Evolutionary conservation across 2,888 invertebrate species (phyloP).

Genomic region (Ctena decussata): DNA sequence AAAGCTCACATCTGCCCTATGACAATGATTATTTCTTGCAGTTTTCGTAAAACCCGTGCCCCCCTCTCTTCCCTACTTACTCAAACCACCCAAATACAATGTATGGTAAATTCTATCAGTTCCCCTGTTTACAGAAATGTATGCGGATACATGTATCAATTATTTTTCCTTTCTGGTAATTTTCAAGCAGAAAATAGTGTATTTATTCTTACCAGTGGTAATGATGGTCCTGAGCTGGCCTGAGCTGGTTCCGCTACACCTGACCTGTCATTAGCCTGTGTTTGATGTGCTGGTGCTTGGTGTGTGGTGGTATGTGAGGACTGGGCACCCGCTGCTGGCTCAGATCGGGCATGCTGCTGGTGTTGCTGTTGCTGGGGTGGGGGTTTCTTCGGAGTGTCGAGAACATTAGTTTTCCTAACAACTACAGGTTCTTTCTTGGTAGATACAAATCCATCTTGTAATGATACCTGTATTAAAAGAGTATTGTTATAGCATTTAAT

Average conservation of each 20-base stretch:
- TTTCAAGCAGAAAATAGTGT: too few relatives aligned
- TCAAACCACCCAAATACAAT: too few relatives aligned
- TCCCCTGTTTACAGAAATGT: too few relatives aligned
- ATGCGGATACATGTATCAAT: too few relatives aligned
- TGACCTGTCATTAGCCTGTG: background rate
- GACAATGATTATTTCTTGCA: too few relatives aligned
- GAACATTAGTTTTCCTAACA: conserved; percentile 83
- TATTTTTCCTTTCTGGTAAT: too few relatives aligned
- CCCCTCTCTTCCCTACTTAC: too few relatives aligned
- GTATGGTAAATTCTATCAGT: too few relatives aligned
- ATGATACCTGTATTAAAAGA: too few relatives aligned
- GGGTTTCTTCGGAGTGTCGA: conserved; percentile 77
- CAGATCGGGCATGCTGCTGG: conserved; percentile 47
- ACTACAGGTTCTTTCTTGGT: conserved; percentile 73
- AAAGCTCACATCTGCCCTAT: too few relatives aligned
- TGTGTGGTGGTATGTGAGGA: background rate
- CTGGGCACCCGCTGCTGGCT: background rate
- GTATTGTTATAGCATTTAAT: too few relatives aligned
- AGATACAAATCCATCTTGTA: conserved; percentile 89
- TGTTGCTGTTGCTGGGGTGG: conserved; percentile 29
- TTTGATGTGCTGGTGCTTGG: background rate
- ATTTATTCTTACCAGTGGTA: conserved; percentile 68
- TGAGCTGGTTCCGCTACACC: conserved; percentile 11
- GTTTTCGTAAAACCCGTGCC: too few relatives aligned
- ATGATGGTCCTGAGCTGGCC: conserved; percentile 23